These are phyloP conservation scores for Oscheius sp. DNA, from an alignment of 2,888 invertebrate genomes.

Conservation along the genomic window DNA sequence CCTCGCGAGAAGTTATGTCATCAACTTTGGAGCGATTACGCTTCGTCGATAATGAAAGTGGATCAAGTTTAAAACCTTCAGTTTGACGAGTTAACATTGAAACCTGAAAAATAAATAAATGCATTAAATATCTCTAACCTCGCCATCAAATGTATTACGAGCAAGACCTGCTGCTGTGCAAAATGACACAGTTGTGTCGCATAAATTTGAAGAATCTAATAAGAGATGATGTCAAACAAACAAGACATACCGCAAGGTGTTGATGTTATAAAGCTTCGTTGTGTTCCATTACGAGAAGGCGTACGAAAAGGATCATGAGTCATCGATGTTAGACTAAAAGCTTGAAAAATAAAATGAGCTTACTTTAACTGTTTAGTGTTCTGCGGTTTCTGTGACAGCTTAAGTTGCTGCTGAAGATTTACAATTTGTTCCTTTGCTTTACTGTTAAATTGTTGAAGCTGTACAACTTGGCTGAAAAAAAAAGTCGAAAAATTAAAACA, in stretches of 20 bases:
- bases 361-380: constrained; percentile 9
- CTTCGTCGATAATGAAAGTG: no score
- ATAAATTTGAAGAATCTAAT: not conserved
- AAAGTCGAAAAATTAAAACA: not conserved
- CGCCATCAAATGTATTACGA: not conserved
- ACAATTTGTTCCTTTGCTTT: constrained; percentile 4
- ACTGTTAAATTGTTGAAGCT: constrained; percentile 7
- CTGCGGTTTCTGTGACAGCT: not conserved
- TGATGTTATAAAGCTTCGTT: constrained; percentile 18
- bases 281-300: not conserved
- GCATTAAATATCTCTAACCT: not conserved
- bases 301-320: constrained; percentile 27
- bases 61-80: constrained; percentile 3
- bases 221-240: not conserved
- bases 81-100: not conserved
- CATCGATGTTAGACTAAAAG: constrained; percentile 15
- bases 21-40: no score
- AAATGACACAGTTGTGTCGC: not conserved
- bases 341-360: not conserved
- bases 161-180: not conserved
- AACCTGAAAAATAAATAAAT: constrained; percentile 11
- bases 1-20: no score
- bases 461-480: constrained; percentile 7
- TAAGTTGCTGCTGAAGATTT: not conserved
- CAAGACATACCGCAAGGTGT: constrained; percentile 11